These are phyloP conservation scores for Artemia franciscana DNA, from an alignment of 1,140 invertebrate species.

Conservation along the genomic window DNA sequence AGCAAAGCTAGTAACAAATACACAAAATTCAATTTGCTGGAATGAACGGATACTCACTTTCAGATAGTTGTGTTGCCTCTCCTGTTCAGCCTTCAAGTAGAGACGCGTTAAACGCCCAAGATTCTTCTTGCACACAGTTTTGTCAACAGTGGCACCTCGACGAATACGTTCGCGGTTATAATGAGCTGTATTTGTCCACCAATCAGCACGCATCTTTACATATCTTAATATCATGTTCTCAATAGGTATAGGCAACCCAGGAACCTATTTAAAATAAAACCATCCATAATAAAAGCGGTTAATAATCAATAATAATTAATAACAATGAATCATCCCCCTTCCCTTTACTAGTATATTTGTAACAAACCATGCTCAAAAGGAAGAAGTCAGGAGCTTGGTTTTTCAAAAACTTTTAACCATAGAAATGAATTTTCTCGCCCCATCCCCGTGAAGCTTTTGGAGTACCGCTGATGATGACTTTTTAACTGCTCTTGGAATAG, in stretches of 20 bases:
- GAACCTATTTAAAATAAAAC: conserved; percentile 32
- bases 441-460: no score
- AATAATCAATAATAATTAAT: no score
- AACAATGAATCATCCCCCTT: no score
- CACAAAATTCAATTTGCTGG: no score
- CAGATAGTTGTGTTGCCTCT: conserved; percentile 95
- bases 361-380: no score
- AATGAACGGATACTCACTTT: conserved; percentile 38
- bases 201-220: conserved; percentile 99
- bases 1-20: no score
- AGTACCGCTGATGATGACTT: no score
- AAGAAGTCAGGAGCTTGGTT: no score
- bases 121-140: conserved; percentile 99
- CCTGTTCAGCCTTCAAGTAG: conserved; percentile 96
- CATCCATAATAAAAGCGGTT: background rate
- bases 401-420: no score
- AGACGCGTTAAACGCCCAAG: conserved; percentile 82
- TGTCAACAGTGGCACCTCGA: conserved; percentile 84
- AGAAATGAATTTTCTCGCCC: no score
- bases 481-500: no score
- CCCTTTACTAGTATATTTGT: no score
- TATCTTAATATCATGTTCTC: conserved; percentile 99
- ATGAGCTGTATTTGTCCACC: conserved; percentile 99
- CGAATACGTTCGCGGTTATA: conserved; percentile 93
- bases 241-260: conserved; percentile 91